These are phyloP conservation scores for Macropus fuliginosus DNA, from an alignment of 2,797 vertebrate species.

Conservation along the genomic window DNA sequence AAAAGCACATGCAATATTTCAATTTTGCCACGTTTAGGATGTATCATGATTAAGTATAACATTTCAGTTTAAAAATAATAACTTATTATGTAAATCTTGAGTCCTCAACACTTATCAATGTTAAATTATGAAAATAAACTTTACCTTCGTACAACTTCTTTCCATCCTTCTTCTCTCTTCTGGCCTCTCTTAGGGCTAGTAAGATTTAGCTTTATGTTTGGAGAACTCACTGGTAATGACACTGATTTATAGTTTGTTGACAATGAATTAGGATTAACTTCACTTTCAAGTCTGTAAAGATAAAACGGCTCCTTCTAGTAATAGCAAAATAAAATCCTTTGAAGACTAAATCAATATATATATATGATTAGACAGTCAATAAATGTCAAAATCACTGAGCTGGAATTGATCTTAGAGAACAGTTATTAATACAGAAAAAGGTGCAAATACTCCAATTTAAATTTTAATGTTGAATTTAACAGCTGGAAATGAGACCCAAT, in stretches of 20 bases:
- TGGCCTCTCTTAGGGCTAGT: constrained; percentile 98
- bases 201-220: constrained; percentile 96
- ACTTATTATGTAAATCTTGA: constrained; percentile 48
- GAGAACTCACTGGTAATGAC: constrained; percentile 93
- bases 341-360: neutral
- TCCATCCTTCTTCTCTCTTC: constrained; percentile 99
- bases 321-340: constrained; percentile 42
- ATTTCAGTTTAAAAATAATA: constrained; percentile 45
- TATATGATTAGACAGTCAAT: neutral
- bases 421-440: constrained; percentile 50
- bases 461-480: constrained; percentile 57
- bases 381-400: neutral
- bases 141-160: constrained; percentile 98
- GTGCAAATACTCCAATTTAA: constrained; percentile 6
- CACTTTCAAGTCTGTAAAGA: constrained; percentile 85
- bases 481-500: constrained; percentile 5
- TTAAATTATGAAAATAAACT: constrained; percentile 50
- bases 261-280: constrained; percentile 89
- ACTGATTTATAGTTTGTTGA: constrained; percentile 93
- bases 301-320: constrained; percentile 63
- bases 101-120: constrained; percentile 33
- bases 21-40: constrained; percentile 36
- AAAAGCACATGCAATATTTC: constrained; percentile 41
- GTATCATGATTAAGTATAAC: neutral
- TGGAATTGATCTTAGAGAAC: neutral